Conservation (phyloP, 1,140 invertebrate genomes). For the Caenorhabditis tropicalis region DNA sequence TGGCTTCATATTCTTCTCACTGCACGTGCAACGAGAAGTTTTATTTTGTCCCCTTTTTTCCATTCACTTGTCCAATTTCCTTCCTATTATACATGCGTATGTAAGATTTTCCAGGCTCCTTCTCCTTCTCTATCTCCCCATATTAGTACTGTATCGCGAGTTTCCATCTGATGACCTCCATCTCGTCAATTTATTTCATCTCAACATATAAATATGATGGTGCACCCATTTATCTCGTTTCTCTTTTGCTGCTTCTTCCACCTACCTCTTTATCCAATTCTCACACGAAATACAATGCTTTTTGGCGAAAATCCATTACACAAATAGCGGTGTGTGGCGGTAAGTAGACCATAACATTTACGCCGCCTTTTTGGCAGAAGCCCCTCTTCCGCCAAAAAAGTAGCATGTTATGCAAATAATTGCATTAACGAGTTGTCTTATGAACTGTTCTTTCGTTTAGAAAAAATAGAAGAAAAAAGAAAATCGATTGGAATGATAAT, state of each 20-base stretch:
- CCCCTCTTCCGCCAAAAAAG: conserved; percentile 2
- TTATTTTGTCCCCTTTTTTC: no score
- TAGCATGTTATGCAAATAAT: conserved; percentile 12
- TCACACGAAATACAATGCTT: conserved; percentile 32
- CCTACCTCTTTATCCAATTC: neutral
- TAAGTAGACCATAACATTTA: neutral
- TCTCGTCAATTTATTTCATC: neutral
- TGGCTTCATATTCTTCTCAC: no score
- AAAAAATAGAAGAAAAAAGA: no score
- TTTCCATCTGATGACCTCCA: neutral
- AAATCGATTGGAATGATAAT: no score
- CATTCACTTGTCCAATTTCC: neutral
- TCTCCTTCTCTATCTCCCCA: no score
- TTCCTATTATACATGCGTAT: neutral
- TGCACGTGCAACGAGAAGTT: no score
- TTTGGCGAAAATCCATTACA: neutral
- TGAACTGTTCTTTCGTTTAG: neutral
- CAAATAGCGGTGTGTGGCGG: conserved; percentile 22
- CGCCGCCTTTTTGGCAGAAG: neutral
- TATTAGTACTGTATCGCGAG: conserved; percentile 10
- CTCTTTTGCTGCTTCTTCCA: neutral
- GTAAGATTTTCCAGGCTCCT: neutral
- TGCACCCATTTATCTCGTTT: neutral
- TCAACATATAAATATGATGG: neutral
- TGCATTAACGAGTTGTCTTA: neutral